Conservation (phyloP, 2,113 vertebrate species). For the Psittacus erithacus region DNA sequence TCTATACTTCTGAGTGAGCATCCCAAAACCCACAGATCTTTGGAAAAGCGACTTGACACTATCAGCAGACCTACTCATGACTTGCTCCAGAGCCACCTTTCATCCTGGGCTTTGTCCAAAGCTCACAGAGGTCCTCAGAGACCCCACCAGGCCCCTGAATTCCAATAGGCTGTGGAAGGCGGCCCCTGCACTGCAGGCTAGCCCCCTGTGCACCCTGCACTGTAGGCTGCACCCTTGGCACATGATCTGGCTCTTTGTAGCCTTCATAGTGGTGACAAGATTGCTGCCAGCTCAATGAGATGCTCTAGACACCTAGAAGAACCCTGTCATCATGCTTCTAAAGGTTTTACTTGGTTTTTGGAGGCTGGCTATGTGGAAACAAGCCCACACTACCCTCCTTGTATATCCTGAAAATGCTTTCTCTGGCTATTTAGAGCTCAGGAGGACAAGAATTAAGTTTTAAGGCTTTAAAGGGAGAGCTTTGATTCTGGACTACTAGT, state of each 20-base stretch:
- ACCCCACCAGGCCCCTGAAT: background rate
- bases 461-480: background rate
- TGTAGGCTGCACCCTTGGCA: background rate
- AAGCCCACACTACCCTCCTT: background rate
- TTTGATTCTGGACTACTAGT: background rate
- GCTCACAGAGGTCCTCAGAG: background rate
- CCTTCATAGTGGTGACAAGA: background rate
- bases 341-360: background rate
- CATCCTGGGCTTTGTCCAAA: background rate
- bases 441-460: background rate
- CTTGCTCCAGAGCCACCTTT: background rate
- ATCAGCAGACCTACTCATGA: too few relatives aligned
- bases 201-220: background rate
- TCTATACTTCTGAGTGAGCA: background rate
- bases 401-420: background rate
- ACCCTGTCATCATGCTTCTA: background rate
- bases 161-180: background rate
- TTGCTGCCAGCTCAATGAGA: background rate
- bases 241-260: background rate
- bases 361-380: background rate
- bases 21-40: background rate
- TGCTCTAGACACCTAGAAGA: background rate
- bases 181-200: accelerated
- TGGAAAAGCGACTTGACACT: background rate
- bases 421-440: background rate